Evolutionary conservation across 2,113 vertebrate species (phyloP).

Genomic region (Mystacornis crossleyi): DNA sequence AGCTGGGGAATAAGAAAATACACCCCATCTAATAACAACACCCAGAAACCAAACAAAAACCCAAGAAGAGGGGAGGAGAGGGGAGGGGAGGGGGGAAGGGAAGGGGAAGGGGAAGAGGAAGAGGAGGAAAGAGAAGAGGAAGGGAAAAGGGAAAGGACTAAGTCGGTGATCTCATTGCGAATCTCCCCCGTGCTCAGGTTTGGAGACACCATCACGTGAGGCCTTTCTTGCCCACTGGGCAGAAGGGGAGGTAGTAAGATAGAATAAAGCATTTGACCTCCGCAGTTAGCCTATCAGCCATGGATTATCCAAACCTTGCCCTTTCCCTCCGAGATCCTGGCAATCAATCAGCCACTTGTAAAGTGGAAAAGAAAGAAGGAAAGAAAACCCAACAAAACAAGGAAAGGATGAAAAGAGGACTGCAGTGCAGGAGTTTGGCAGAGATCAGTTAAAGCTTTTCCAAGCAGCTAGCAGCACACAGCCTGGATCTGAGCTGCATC

Average conservation of each 20-base stretch:
- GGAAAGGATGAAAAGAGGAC: neutral
- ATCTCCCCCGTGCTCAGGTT: neutral
- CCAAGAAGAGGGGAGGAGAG: fast-evolving
- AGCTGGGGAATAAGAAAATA: neutral
- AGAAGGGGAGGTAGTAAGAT: neutral
- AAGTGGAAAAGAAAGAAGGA: neutral
- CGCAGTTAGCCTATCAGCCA: neutral
- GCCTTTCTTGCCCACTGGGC: neutral
- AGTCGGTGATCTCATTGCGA: neutral
- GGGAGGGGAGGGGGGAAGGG: fast-evolving
- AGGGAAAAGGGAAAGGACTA: neutral
- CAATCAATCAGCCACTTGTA: neutral
- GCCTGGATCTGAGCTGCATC: neutral
- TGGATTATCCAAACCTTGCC: neutral
- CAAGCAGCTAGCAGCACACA: neutral
- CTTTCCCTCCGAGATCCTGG: neutral
- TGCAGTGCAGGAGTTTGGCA: conserved; percentile 11
- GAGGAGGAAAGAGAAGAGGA: neutral
- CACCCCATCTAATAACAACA: neutral
- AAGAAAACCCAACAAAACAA: neutral
- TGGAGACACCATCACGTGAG: fast-evolving
- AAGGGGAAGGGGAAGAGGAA: neutral
- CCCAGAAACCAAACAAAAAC: neutral
- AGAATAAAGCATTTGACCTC: neutral
- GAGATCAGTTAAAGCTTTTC: neutral